Conservation (phyloP, 1,140 invertebrate genomes). For the Drosophila jambulina region DNA sequence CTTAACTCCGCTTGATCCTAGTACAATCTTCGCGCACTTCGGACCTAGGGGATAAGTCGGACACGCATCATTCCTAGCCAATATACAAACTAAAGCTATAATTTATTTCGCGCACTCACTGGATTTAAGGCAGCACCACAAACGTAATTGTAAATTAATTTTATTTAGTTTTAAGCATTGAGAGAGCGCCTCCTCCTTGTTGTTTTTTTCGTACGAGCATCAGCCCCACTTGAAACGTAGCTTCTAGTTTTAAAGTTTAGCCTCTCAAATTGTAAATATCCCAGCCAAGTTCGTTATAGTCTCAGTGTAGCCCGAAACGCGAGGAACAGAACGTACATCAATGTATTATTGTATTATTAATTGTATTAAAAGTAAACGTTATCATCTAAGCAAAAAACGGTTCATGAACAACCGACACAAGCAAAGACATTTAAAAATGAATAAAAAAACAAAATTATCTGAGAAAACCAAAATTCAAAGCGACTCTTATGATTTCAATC, state of each 20-base stretch:
- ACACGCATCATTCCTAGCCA: constrained; percentile 75
- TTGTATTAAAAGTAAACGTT: constrained; percentile 69
- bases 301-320: constrained; percentile 39
- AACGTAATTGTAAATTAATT: constrained; percentile 77
- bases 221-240: constrained; percentile 52
- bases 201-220: constrained; percentile 59
- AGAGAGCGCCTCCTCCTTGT: constrained; percentile 64
- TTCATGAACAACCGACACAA: constrained; percentile 55
- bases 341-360: constrained; percentile 82
- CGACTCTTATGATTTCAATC: constrained; percentile 1
- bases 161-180: constrained; percentile 77
- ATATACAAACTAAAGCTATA: constrained; percentile 64
- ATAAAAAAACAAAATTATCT: constrained; percentile 57
- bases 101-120: constrained; percentile 69
- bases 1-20: constrained; percentile 63
- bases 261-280: constrained; percentile 74
- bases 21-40: constrained; percentile 69
- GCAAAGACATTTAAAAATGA: constrained; percentile 67
- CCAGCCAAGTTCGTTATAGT: constrained; percentile 62
- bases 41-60: constrained; percentile 27
- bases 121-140: constrained; percentile 20
- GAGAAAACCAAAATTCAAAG: constrained; percentile 28
- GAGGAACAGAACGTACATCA: constrained; percentile 58
- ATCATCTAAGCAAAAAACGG: constrained; percentile 61
- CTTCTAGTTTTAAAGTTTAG: constrained; percentile 32